Conservation (phyloP, 2,888 invertebrate species). For the Pachydiplax longipennis region DNA sequence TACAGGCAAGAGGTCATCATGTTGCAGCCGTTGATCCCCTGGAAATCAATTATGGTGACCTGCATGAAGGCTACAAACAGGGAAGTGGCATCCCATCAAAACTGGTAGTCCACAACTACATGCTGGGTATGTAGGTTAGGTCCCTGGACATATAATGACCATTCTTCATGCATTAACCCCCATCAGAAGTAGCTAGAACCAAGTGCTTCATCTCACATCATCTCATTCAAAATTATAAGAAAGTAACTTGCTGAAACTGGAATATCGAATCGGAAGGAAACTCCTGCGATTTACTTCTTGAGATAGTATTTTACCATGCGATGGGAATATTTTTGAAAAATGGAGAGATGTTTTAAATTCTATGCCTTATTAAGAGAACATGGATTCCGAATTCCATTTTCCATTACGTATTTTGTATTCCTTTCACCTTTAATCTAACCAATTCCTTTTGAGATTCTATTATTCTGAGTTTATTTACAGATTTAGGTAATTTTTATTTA, state of each 20-base stretch:
- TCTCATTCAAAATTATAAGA: background rate
- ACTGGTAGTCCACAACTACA: conserved; percentile 70
- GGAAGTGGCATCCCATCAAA: conserved; percentile 65
- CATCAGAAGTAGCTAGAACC: background rate
- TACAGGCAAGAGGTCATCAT: conserved; percentile 91
- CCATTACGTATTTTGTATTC: too few relatives aligned
- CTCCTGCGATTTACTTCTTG: too few relatives aligned
- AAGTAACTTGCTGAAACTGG: background rate
- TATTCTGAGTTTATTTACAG: too few relatives aligned
- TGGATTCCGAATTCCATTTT: too few relatives aligned
- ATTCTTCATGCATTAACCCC: background rate
- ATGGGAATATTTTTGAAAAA: too few relatives aligned
- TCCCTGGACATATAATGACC: background rate
- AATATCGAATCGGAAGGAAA: background rate
- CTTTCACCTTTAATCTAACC: too few relatives aligned
- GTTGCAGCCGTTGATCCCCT: conserved; percentile 93
- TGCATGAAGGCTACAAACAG: conserved; percentile 64
- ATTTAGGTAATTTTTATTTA: too few relatives aligned
- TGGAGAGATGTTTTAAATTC: too few relatives aligned
- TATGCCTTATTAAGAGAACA: too few relatives aligned
- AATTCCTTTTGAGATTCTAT: too few relatives aligned
- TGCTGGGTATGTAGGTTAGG: conserved; percentile 65
- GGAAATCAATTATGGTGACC: conserved; percentile 81
- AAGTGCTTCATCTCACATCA: background rate
- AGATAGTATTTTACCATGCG: too few relatives aligned